Base-by-base conservation (phyloP, 2,797 vertebrate species). In the Anguilla marmorata region DNA sequence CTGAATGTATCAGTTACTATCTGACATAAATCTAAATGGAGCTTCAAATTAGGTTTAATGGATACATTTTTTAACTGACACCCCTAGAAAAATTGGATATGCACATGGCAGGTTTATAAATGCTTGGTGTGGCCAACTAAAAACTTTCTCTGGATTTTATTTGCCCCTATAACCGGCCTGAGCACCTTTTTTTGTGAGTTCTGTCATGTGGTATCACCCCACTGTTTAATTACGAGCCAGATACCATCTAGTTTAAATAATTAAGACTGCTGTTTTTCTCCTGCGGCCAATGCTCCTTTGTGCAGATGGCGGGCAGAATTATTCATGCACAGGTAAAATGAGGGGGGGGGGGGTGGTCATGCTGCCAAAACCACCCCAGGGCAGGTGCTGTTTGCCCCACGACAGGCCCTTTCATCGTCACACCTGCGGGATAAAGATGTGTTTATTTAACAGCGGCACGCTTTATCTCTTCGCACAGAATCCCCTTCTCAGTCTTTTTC, bases 271-370 rank as follows among this genome's bases (percentile, higher is more conserved):
- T 69, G 87, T 80, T 84, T 90, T 92, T 85, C 94, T 95, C 93
- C 93, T 93, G 91, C 93, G 96, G 95, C 97, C 97, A 96, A 96
- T 97, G 96, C 95, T 93, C 91, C 92, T 96, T 94, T 94, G 96
- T 95, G 93, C 96, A 97, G 96, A 97, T 97, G 96, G 96, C 89
- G 90, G 94, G 92, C 95, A 97, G 93, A 95, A 97, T 97, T 96
- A 97, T 97, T 97, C 93, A 97, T 92, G 95, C 94, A 91, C 96
- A 96, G 95, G 95, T 97, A 48, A 88, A 72, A 45, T 45, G 80
- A 45, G 60, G 58, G 79, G 19, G 54, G 50, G 30, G 56, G 82
- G 45, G 30, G 66, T 1, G 0, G 12, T 11, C 66, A 66, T 8
- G n/a, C 63, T 72, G 87, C 84, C 48, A 69, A 87, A 56, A 74